Percentiles rank a stretch among this genome's conserved stretches.
phyloP scores from a whole-genome alignment of 2,888 invertebrate species.

The Xestia sexstrigata region DNA sequence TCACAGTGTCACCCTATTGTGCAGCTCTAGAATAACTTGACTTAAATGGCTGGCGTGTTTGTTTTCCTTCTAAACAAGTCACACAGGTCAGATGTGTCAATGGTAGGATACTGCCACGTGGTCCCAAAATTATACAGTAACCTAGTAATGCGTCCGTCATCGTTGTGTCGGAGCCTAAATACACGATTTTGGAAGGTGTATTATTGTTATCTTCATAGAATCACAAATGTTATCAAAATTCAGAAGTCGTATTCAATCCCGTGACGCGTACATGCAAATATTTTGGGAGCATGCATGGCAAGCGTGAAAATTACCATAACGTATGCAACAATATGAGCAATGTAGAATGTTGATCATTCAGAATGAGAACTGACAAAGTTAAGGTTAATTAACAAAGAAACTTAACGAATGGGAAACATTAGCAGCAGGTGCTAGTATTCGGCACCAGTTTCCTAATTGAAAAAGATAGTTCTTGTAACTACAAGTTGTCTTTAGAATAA shows the following conservation, averaged over 20 bases:
- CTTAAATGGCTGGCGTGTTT: no score
- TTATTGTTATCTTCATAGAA: background rate
- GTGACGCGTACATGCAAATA: conserved; percentile 41
- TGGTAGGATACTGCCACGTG: background rate
- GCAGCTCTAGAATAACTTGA: no score
- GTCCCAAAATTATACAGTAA: background rate
- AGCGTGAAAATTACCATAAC: conserved; percentile 17
- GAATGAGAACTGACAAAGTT: no score
- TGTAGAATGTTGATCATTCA: background rate
- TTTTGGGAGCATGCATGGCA: conserved; percentile 20
- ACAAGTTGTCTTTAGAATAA: background rate
- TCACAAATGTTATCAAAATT: conserved; percentile 42
- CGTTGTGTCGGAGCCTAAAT: background rate
- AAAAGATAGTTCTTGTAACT: background rate
- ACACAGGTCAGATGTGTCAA: no score
- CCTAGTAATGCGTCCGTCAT: background rate
- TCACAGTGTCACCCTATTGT: no score
- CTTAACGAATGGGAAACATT: background rate
- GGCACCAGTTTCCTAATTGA: background rate
- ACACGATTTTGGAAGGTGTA: background rate
- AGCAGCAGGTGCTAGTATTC: background rate
- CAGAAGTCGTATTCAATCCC: conserved; percentile 29
- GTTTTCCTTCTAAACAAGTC: no score
- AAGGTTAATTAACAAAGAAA: background rate
- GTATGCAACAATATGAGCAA: conserved; percentile 4